Percentiles rank a stretch among this genome's conserved stretches.
Evolutionary conservation across 1,140 invertebrate species (phyloP).

Genomic region (Fragariocoptes setiger): DNA sequence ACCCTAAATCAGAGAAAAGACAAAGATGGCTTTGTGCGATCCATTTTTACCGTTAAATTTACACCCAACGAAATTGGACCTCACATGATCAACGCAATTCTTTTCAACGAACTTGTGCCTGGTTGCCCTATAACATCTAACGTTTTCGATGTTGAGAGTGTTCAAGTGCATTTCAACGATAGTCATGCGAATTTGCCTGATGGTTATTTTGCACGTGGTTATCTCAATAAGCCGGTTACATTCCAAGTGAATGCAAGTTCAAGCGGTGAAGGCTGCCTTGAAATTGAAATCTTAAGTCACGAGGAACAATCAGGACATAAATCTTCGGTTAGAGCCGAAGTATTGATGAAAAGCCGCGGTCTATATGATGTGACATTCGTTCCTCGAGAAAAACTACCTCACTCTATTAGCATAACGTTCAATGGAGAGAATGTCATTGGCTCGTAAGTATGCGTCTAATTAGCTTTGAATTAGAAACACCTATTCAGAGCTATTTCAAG

Average conservation of each 20-base stretch:
- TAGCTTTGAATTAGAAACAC: too few species aligned
- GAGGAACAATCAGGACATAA: conserved; percentile 63
- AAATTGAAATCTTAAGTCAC: conserved; percentile 38
- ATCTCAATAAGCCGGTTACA: conserved; percentile 27
- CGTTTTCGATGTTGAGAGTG: conserved; percentile 57
- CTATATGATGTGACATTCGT: conserved; percentile 88
- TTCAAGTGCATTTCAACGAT: conserved; percentile 28
- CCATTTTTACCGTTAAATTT: conserved; percentile 27
- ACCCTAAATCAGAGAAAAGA: not conserved
- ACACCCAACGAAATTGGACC: conserved; percentile 64
- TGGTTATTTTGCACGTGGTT: not conserved
- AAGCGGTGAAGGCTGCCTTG: conserved; percentile 75
- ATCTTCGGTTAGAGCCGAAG: conserved; percentile 25
- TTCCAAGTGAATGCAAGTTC: conserved; percentile 78
- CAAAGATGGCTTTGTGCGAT: too few species aligned
- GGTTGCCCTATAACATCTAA: conserved; percentile 75
- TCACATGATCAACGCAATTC: conserved; percentile 59
- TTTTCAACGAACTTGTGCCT: conserved; percentile 38
- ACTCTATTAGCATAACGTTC: conserved; percentile 83
- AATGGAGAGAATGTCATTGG: conserved; percentile 66
- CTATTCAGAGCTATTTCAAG: too few species aligned
- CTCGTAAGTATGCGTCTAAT: conserved; percentile 15
- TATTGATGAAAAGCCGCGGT: conserved; percentile 55
- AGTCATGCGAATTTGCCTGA: conserved; percentile 2
- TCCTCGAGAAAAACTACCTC: conserved; percentile 51